phyloP scores from a whole-genome alignment of 2,113 vertebrate genomes.

The Stictonetta naevosa region DNA sequence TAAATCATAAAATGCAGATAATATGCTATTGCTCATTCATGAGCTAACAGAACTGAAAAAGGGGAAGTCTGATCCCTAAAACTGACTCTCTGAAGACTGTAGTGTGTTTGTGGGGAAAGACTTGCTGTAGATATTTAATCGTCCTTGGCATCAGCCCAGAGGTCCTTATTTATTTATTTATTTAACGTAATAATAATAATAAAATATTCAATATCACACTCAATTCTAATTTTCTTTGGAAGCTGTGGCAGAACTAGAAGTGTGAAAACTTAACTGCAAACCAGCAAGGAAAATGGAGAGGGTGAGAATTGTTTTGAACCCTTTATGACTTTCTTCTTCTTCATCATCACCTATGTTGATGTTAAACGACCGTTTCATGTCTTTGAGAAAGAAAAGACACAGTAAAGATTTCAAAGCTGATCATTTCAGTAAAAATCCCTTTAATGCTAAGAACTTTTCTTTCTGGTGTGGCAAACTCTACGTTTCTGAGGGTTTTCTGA shows the following conservation, averaged over 20 bases:
- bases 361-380: neutral
- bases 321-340: neutral
- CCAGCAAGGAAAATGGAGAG: neutral
- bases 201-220: neutral
- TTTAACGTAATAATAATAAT: too few relatives aligned
- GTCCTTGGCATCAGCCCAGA: neutral
- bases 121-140: neutral
- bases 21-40: neutral
- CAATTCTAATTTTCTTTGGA: neutral
- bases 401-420: neutral
- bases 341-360: neutral
- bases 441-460: neutral
- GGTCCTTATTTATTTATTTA: neutral
- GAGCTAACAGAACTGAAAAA: neutral
- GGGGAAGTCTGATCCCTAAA: neutral
- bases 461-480: neutral
- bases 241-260: neutral
- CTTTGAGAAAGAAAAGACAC: neutral
- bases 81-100: neutral
- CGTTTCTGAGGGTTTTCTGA: neutral
- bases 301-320: neutral
- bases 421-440: neutral
- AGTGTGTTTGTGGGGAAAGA: neutral
- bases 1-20: neutral
- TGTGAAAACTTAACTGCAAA: neutral